Evolutionary conservation across 2,888 invertebrate genomes (phyloP), one percentile per base, ranked within the genome.

Genomic region (Phengaris arion): DNA sequence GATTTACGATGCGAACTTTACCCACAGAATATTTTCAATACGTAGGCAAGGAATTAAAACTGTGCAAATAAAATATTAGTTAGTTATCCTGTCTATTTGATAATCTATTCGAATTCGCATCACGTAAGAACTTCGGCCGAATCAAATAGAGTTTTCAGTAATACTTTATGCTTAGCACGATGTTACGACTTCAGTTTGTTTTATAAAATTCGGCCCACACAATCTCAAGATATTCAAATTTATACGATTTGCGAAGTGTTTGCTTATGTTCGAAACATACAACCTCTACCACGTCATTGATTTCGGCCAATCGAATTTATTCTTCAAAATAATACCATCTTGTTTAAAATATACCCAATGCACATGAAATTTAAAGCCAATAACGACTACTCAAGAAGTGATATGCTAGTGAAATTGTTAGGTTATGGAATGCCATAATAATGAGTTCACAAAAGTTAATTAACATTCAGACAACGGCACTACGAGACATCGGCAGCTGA

Each of bases 81-180:
- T 64, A 64, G 64, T 64, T 64, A 64, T 51, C 51, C 51, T 70
- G 10, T 48, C 15, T 70, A 70, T 70, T 48, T 51, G 51, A 15
- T 70, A 48, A 70, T 70, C 70, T 70, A 12, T 70, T 70, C 10
- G 70, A 22, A 70, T 70, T 70, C 70, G 10, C 48, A 70, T 70
- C 70, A 48, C 70, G 70, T 70, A 51, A 70, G 70, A 70, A 48
- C 70, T 70, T 51, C 70, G 52, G 54, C 52, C 52, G 35, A 72
- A 52, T 72, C 72, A 72, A 52, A 72, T 72, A 72, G 54, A 72
- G 52, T 72, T 72, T 72, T 52, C 52, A 72, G 72, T 52, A 52
- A 35, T 54, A 72, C 51, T 52, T 72, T 72, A 69, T 72, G 54
- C 72, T 72, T 54, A 72, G 72, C 72, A 72, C 72, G 51, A 54